Conservation (phyloP, 1,140 invertebrate species). For the Palaemon carinicauda region DNA sequence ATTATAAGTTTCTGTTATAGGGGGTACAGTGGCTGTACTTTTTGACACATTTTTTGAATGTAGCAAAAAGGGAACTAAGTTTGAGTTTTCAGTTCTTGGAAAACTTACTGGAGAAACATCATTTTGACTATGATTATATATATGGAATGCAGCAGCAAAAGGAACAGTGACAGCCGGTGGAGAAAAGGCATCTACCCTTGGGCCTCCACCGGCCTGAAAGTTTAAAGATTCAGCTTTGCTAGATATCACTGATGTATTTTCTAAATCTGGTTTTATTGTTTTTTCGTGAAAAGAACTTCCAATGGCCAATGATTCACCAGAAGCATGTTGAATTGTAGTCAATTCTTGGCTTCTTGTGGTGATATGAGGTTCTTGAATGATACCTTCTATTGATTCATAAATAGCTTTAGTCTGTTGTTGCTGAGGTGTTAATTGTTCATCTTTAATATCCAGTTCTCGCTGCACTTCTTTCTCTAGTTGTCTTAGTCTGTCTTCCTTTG, state of each 20-base stretch:
- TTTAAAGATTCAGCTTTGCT: not conserved
- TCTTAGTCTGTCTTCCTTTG: not conserved
- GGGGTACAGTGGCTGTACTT: not conserved
- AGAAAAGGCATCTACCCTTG: not conserved
- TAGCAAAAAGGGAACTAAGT: not conserved
- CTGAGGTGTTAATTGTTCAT: not conserved
- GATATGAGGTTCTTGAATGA: not conserved
- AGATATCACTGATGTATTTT: no score
- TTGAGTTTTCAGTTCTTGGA: not conserved
- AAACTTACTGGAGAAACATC: not conserved
- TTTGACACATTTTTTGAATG: not conserved
- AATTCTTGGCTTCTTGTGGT: not conserved
- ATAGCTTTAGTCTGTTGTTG: not conserved
- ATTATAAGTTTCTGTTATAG: no score
- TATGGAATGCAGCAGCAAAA: not conserved
- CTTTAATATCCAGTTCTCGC: not conserved
- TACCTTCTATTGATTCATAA: constrained; percentile 3
- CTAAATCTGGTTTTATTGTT: not conserved
- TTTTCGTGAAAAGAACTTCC: not conserved
- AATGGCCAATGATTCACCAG: not conserved
- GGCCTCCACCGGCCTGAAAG: not conserved
- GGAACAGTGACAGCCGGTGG: not conserved
- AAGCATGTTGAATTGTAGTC: not conserved
- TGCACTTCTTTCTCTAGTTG: not conserved
- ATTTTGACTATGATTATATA: not conserved